Evolutionary conservation across 2,797 vertebrate species (phyloP), one percentile per base, ranked within the genome.

Genomic region (Pteropus rufus): DNA sequence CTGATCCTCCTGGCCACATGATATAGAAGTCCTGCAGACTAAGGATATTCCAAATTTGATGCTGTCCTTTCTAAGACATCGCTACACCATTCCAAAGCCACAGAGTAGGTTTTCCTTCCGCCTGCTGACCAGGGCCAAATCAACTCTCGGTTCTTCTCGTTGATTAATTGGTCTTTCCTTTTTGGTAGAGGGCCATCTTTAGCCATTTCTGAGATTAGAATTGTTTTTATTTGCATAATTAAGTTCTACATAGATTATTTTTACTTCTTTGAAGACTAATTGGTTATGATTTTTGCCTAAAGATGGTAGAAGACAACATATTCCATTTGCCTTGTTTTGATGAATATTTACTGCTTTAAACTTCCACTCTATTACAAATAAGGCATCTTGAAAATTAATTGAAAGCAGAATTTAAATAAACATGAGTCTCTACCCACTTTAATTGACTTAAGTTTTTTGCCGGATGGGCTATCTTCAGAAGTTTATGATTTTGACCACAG

Each of bases 1-100:
- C 99, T 99, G 98, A 98, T 98, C 96, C 97, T 95, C 92, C 81
- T 95, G 92, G 97, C 97, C 98, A 98, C 98, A 97, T 98, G 97
- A 86, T 97, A 95, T 95, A 97, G 94, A 98, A 97, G 79, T 95
- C 87, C 86, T 89, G 93, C 72, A 83, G 77, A 95, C 84, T 91
- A 82, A 88, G 96, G 95, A 97, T 97, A 95, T 97, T 98, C 97
- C 67, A 95, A 41, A 95, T 89, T 97, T 96, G 95, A 95, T 97
- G 87, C 72, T 83, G 75, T 73, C 52, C 21, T 44, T 81, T 49
- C 41, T 19, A 39, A 73, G 76, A 80, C 10, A 29, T 18, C 0
- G 2, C 36, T 16, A 44, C 23, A 14, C 0, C 23, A 49, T 83
- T 69, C 58, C 7, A 46, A 76, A 70, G 52, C 26, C 29, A n/a